Conservation (phyloP, 2,797 vertebrate species). For the Fringilla coelebs region DNA sequence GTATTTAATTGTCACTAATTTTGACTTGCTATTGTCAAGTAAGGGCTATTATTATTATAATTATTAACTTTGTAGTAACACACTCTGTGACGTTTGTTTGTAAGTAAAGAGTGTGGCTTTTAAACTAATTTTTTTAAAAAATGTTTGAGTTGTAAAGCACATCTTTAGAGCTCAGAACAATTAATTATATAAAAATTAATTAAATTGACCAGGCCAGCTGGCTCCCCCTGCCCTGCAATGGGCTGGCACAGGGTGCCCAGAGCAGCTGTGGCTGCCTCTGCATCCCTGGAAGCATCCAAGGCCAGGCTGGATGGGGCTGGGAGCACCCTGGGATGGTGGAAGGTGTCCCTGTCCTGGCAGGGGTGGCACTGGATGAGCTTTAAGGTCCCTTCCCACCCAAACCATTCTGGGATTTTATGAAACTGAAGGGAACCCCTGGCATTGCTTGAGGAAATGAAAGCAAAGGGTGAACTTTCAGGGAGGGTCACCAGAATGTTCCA, state of each 20-base stretch:
- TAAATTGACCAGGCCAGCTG: background rate
- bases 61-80: background rate
- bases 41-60: background rate
- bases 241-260: background rate
- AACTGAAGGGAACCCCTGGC: background rate
- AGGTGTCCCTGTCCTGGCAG: background rate
- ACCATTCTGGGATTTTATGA: background rate
- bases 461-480: background rate
- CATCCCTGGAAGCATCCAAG: background rate
- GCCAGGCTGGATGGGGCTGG: accelerated
- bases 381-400: background rate
- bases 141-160: background rate
- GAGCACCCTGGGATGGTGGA: accelerated
- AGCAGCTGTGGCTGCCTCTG: background rate
- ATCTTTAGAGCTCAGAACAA: background rate
- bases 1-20: background rate
- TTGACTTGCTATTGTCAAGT: background rate
- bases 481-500: background rate
- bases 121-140: background rate
- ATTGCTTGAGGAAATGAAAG: background rate
- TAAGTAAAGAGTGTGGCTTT: background rate
- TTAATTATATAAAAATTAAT: background rate
- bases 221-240: background rate
- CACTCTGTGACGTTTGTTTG: background rate
- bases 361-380: accelerated